A percentile compares a stretch with the other conserved stretches of the same genome.
Conservation (phyloP, 2,797 vertebrate species). For the Prionace glauca region DNA sequence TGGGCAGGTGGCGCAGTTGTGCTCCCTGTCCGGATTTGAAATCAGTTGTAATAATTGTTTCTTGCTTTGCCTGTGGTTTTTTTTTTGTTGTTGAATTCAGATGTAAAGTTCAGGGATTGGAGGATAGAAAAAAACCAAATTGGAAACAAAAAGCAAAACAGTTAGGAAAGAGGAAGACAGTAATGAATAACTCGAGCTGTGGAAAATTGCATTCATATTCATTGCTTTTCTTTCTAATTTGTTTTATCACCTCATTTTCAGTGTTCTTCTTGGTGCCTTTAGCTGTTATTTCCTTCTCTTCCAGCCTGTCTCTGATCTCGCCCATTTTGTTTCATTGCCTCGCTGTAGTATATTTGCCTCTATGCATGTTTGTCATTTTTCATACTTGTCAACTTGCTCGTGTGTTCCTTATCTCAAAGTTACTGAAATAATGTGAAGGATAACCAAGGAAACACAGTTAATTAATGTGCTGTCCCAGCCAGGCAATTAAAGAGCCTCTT, state of each 20-base stretch:
- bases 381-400: background rate
- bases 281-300: background rate
- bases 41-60: background rate
- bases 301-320: no score
- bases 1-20: no score
- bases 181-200: background rate
- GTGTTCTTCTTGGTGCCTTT: background rate
- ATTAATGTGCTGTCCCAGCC: slow-evolving; percentile 29
- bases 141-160: background rate
- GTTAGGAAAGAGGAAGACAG: background rate
- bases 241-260: background rate
- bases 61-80: background rate
- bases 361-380: background rate
- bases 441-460: slow-evolving; percentile 30
- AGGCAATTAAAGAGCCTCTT: slow-evolving; percentile 28
- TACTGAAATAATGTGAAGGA: slow-evolving; percentile 15
- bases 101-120: no score
- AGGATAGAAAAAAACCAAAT: background rate
- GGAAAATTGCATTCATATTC: background rate
- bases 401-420: background rate
- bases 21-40: background rate
- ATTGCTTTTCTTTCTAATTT: slow-evolving; percentile 21
- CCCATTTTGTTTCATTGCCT: background rate
- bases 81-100: background rate
- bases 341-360: background rate